Evolutionary conservation across 2,888 invertebrate genomes (phyloP), one percentile per base, ranked within the genome.

Genomic region (Tribolium freemani): DNA sequence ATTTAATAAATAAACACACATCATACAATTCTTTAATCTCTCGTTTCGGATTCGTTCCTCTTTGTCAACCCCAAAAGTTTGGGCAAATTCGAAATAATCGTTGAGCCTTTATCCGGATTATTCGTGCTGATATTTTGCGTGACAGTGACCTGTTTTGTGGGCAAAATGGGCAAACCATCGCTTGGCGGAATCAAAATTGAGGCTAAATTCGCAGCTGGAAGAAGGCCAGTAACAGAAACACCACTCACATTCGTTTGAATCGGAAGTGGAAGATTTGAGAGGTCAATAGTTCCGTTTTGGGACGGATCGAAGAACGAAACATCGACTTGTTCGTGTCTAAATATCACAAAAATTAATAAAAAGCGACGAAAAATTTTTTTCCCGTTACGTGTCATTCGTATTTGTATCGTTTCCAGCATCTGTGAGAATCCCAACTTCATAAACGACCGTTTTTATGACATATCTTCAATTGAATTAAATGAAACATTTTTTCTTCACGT

Each of bases 361-460:
- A 60, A n/a, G n/a, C n/a, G n/a, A n/a, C n/a, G n/a, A n/a, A n/a
- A n/a, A n/a, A n/a, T n/a, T n/a, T 16, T 16, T 16, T 74, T 81
- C 82, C 2, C 16, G 16, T 83, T 84, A 86, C 85, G 83, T 83
- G 77, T 82, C 81, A 48, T 83, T 83, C 45, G 79, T 78, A 48
- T 86, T 87, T 1, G 85, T 86, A 11, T 81, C 79, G 61, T 86
- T 86, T 31, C 81, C 82, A 0, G 87, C 87, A 72, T 90, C 89
- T 2, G 90, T 90, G 30, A 90, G 83, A 75, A 90, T 89, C 68
- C 90, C 90, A 76, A 90, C 88, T 85, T 90, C 90, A 76, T 90
- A 90, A 44, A 90, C 89, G 3, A 90, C 86, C 0, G 90, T 89
- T 78, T 88, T 89, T 68, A 90, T 88, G 9, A 90, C 87, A 74